Evolutionary conservation across 2,888 invertebrate species (phyloP).

Genomic region (Cryptophagus acutangulus): DNA sequence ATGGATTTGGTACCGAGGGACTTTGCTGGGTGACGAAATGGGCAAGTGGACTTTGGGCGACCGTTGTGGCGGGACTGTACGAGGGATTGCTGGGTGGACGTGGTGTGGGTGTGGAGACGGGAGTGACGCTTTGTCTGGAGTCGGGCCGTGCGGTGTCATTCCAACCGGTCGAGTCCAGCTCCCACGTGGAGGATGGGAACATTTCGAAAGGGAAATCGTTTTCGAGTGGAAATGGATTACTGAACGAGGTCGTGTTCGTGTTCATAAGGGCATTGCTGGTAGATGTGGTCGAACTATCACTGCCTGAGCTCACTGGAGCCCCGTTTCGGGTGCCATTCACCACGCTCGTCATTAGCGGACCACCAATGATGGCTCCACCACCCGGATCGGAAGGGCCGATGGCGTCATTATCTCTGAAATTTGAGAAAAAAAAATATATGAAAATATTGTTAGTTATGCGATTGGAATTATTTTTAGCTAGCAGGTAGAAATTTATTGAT

Average conservation of each 20-base stretch:
- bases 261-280: constrained; percentile 32
- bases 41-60: constrained; percentile 47
- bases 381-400: constrained; percentile 42
- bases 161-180: constrained; percentile 44
- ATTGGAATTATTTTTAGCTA: too few relatives aligned
- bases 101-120: constrained; percentile 60
- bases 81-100: constrained; percentile 53
- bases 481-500: too few relatives aligned
- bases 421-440: constrained; percentile 9
- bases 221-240: constrained; percentile 41
- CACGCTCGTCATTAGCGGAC: constrained; percentile 69
- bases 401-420: constrained; percentile 41
- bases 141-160: constrained; percentile 52
- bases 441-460: too few relatives aligned
- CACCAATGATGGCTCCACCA: constrained; percentile 52
- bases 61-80: constrained; percentile 40
- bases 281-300: constrained; percentile 36
- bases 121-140: constrained; percentile 59
- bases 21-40: constrained; percentile 53
- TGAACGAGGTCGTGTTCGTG: constrained; percentile 26
- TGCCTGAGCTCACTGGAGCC: constrained; percentile 34
- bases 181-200: constrained; percentile 62
- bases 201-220: constrained; percentile 48
- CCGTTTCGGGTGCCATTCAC: constrained; percentile 58
- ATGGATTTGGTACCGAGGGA: constrained; percentile 47